These are phyloP conservation scores for Squalus acanthias DNA, from an alignment of 2,797 vertebrate species.

Conservation along the genomic window DNA sequence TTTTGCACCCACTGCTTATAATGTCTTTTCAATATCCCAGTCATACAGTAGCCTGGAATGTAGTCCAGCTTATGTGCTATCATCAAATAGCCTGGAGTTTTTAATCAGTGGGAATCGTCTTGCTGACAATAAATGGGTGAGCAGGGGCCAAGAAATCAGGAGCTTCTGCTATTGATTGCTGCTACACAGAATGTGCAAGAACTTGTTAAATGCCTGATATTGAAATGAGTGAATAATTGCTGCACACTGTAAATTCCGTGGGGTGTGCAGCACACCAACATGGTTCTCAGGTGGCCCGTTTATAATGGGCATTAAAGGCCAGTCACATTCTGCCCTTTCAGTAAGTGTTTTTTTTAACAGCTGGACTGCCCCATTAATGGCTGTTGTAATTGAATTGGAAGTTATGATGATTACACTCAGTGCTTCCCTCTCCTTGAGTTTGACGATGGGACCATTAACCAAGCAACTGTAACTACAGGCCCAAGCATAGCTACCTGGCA, in stretches of 20 bases:
- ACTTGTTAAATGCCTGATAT: slow-evolving; percentile 1
- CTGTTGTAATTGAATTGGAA: slow-evolving; percentile 26
- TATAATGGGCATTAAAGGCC: neutral
- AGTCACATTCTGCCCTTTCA: neutral
- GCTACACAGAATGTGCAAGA: neutral
- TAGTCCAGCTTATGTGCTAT: neutral
- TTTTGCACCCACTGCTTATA: neutral
- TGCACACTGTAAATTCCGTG: neutral
- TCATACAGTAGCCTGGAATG: neutral
- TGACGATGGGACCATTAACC: neutral
- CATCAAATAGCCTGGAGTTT: neutral
- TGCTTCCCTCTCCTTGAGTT: neutral
- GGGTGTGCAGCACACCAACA: neutral
- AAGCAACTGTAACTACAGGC: neutral
- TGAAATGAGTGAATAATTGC: neutral
- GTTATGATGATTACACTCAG: neutral
- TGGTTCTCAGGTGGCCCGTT: neutral
- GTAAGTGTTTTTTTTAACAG: neutral
- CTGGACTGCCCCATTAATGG: neutral
- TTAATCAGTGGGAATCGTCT: slow-evolving; percentile 7
- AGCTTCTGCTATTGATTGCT: neutral
- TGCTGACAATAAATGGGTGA: neutral
- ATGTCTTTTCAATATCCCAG: neutral
- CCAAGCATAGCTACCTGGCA: neutral
- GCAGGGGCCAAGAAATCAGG: neutral